A percentile compares a stretch with the other conserved stretches of the same genome.
phyloP scores from a whole-genome alignment of 2,113 vertebrate genomes.

The Dipodomys spectabilis region DNA sequence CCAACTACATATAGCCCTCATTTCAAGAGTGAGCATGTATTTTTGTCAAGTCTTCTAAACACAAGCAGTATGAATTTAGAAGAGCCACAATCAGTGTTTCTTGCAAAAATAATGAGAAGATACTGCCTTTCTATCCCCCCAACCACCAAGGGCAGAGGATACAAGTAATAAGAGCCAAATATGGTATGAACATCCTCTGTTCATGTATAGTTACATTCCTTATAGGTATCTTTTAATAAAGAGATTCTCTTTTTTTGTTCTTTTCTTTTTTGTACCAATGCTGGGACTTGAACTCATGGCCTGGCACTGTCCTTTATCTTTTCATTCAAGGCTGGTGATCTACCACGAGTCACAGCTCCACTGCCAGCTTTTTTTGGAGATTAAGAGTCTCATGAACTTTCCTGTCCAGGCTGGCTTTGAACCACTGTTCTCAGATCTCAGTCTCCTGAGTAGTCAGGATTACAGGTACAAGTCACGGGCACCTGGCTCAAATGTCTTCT shows the following conservation, averaged over 20 bases:
- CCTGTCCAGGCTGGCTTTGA: no score
- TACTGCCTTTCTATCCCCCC: not conserved
- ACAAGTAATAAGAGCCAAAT: not conserved
- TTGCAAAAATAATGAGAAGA: not conserved
- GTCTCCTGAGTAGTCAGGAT: no score
- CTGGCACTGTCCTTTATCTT: no score
- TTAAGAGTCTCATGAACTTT: no score
- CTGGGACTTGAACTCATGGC: no score
- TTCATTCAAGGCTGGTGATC: no score
- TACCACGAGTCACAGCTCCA: no score
- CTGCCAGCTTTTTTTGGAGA: no score
- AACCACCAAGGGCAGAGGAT: not conserved
- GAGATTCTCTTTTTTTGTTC: not conserved
- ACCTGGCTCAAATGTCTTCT: no score
- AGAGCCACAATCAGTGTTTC: not conserved
- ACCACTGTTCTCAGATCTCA: no score
- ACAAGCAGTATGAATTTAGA: not conserved
- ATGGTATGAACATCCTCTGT: not conserved
- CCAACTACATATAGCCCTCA: not conserved
- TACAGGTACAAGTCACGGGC: no score
- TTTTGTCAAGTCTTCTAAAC: constrained; percentile 5
- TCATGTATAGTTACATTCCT: not conserved
- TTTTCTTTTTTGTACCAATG: no score
- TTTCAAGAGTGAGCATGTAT: not conserved
- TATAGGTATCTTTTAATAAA: not conserved